Base-by-base conservation (phyloP, 2,113 vertebrate species). In the Nicator chloris region DNA sequence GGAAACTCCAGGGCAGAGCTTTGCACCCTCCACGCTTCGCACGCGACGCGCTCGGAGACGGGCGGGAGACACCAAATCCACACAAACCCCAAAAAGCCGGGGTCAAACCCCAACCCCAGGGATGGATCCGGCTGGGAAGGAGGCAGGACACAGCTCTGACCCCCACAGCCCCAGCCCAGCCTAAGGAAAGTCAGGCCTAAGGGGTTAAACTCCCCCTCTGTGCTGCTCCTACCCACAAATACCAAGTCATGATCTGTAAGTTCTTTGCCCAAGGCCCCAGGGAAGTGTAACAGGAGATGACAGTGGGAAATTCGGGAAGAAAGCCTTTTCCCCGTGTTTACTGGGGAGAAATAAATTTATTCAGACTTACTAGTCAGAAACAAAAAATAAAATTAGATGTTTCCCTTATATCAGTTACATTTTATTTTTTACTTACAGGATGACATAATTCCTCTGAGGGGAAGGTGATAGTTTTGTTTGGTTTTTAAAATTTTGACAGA, bases 31-130 rank as follows among this genome's bases (percentile, higher is more conserved):
- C 24, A 4, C 2, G 1, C 22, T 31, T 53, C 31, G 4, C 44
- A 10, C 1, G 12, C 0, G n/a, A n/a, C n/a, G n/a, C n/a, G 1
- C 21, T 9, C 0, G 2, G 27, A 39, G 51, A 31, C 1, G 65
- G 59, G 13, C 6, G 8, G 66, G 54, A 61, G 10, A 47, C 24
- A 5, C 7, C 33, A n/a, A 45, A 83, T 1, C 6, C 51, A 42
- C 3, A 3, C 19, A n/a, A 47, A 24, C 15, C 40, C 31, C 64
- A 56, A 40, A 50, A 61, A 26, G 3, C 4, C 0, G 0, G n/a
- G n/a, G 3, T 23, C 20, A 42, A 26, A 71, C 6, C 66, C 53
- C 82, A 31, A 0, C 5, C 7, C 0, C 2, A 13, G 30, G 56
- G 44, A 1, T 49, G 37, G 5, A 14, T 9, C 40, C 4, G 3